Conservation (phyloP, 2,113 vertebrate genomes). For the Capreolus pygargus region DNA sequence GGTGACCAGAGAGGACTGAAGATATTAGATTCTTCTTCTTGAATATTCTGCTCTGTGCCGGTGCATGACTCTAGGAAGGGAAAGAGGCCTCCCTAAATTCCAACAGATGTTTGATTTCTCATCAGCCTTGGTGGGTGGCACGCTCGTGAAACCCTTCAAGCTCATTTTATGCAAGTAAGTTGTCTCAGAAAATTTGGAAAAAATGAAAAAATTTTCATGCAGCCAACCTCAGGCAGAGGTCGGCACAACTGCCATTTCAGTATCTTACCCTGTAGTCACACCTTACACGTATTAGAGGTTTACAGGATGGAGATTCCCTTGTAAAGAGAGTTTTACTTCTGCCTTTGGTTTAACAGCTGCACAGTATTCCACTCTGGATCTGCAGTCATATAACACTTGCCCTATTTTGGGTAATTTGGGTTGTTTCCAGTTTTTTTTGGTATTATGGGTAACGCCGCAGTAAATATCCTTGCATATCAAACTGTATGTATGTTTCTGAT, state of each 20-base stretch:
- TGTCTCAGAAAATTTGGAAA: background rate
- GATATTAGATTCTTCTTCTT: background rate
- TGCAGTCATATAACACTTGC: background rate
- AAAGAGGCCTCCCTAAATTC: background rate
- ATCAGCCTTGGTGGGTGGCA: background rate
- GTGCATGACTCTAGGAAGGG: no score
- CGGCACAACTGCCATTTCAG: rapidly evolving
- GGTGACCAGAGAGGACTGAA: background rate
- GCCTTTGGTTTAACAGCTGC: background rate
- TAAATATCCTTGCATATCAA: background rate
- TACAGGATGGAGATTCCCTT: rapidly evolving
- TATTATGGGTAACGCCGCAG: background rate
- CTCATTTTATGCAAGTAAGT: background rate
- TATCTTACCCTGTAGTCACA: background rate
- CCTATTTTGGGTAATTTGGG: background rate
- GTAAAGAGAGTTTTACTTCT: background rate
- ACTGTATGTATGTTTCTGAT: background rate
- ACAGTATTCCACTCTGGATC: background rate
- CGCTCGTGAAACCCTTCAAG: rapidly evolving
- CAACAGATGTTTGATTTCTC: background rate
- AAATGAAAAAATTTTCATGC: background rate
- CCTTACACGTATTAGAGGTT: rapidly evolving
- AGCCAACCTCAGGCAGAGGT: background rate
- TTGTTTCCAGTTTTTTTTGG: background rate
- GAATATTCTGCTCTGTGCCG: background rate